Percentiles rank a stretch among this genome's conserved stretches.
Evolutionary conservation across 2,113 vertebrate species (phyloP).

Genomic region (Laticauda laticaudata): DNA sequence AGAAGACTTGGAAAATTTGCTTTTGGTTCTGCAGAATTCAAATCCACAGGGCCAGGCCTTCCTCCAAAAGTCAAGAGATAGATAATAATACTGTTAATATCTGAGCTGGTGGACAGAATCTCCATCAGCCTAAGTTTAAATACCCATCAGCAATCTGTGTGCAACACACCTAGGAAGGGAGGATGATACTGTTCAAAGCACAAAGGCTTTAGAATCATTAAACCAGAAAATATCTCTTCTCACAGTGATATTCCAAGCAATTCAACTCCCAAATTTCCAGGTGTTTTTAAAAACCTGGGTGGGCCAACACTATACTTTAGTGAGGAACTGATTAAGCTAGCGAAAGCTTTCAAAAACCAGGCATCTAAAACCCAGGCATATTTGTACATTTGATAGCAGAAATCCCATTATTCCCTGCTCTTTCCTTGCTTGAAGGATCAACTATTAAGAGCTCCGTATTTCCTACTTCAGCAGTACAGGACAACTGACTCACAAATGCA

Average conservation of each 20-base stretch:
- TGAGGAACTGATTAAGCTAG: rapidly evolving
- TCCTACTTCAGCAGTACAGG: not conserved
- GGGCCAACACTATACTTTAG: not conserved
- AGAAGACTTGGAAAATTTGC: not conserved
- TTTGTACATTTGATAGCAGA: not conserved
- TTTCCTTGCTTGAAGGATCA: not conserved
- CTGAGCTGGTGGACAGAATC: not conserved
- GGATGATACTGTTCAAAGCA: not conserved
- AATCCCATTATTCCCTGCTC: not conserved
- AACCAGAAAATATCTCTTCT: not conserved
- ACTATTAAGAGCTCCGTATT: not conserved
- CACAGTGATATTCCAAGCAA: not conserved
- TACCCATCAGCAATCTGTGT: not conserved
- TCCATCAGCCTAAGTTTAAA: rapidly evolving
- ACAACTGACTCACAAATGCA: not conserved
- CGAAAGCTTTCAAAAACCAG: not conserved
- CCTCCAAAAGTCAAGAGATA: rapidly evolving
- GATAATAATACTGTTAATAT: not conserved
- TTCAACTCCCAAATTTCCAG: not conserved
- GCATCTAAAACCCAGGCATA: not conserved
- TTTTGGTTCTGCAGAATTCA: not conserved
- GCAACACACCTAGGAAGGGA: constrained; percentile 17
- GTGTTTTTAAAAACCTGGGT: not conserved
- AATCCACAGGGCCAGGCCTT: rapidly evolving
- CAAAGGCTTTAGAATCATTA: constrained; percentile 12